phyloP scores from a whole-genome alignment of 2,888 invertebrate genomes.

The Tuberolachnus salignus region DNA sequence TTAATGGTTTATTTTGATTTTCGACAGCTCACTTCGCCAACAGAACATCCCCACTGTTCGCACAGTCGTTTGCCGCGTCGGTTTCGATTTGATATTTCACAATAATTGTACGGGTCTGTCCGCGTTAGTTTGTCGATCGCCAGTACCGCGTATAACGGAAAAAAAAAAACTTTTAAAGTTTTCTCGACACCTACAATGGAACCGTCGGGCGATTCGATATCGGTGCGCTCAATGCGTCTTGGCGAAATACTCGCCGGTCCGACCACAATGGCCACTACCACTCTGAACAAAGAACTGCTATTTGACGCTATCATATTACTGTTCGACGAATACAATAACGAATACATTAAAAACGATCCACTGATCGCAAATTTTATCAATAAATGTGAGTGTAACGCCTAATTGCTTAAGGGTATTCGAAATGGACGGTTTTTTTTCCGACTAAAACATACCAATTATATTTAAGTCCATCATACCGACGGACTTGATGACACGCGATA shows the following conservation, averaged over 20 bases:
- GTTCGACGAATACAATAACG: constrained; percentile 80
- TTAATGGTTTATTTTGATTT: constrained; percentile 26
- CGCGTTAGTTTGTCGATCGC: not conserved
- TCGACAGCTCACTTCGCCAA: not conserved
- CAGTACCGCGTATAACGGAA: no score
- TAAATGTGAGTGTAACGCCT: constrained; percentile 76
- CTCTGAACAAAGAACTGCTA: constrained; percentile 70
- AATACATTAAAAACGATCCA: constrained; percentile 74
- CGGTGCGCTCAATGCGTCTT: constrained; percentile 48
- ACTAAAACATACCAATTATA: no score
- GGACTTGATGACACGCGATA: no score
- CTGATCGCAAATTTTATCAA: constrained; percentile 73
- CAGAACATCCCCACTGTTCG: no score
- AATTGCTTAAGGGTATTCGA: no score
- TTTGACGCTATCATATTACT: constrained; percentile 77
- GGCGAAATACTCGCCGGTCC: constrained; percentile 39
- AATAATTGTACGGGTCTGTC: no score
- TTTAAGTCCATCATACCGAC: no score
- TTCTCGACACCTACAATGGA: constrained; percentile 30
- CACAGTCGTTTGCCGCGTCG: no score
- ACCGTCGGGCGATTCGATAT: constrained; percentile 46
- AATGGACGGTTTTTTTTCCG: no score
- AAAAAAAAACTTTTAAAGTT: not conserved
- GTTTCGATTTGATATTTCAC: no score
- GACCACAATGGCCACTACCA: constrained; percentile 33